Conservation (phyloP, 37 sponge, comb jelly and placozoan species). For the Bolinopsis microptera region DNA sequence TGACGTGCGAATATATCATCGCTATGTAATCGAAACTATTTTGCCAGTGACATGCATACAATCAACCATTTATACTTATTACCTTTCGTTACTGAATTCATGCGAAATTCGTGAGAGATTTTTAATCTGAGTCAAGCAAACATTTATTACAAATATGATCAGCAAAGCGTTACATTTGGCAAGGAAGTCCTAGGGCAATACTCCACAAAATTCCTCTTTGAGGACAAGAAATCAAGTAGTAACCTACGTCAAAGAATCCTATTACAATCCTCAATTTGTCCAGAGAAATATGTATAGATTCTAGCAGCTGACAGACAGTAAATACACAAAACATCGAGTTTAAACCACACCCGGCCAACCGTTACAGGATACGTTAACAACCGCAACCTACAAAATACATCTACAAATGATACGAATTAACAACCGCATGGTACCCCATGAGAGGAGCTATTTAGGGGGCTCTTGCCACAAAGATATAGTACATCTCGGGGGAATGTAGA, state of each 20-base stretch:
- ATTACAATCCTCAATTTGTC: no score
- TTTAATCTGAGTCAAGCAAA: background rate
- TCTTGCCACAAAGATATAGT: no score
- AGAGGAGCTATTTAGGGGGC: background rate
- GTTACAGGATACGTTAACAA: background rate
- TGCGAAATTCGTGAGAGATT: background rate
- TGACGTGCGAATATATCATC: background rate
- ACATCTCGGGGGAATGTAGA: no score
- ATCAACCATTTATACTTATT: background rate
- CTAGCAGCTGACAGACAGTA: background rate
- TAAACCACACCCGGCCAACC: background rate
- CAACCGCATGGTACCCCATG: background rate
- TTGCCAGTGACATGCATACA: conserved; percentile 29
- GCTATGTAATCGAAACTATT: conserved; percentile 16
- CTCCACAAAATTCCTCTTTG: no score
- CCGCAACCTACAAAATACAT: background rate
- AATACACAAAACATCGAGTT: background rate
- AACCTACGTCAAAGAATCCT: no score
- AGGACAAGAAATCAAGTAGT: no score
- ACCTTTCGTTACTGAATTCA: background rate
- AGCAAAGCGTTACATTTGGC: background rate
- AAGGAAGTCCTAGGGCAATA: background rate
- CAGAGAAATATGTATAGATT: no score
- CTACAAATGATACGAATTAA: background rate
- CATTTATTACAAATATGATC: background rate